Base-by-base conservation (phyloP, 2,888 invertebrate species). In the Mycalesis mineus region DNA sequence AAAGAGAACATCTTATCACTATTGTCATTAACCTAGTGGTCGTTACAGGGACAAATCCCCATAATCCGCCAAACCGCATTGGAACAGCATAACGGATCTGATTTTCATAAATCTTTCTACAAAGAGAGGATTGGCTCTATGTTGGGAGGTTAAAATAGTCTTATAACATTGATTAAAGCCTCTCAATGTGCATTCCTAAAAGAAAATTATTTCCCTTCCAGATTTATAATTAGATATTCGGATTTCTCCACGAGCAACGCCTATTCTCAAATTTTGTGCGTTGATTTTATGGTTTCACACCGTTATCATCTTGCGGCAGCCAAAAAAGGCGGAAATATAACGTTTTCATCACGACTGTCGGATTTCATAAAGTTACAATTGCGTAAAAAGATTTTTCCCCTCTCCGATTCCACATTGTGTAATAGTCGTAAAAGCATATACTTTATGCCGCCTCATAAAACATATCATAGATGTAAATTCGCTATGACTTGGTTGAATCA, bases 261-360 rank as follows among this genome's bases (percentile, higher is more conserved):
- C 13, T 47, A 57, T 51, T 58, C 41, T 50, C 50, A 45, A 53
- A 50, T 56, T 45, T 45, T 60, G 39, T 37, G 41, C 52, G 53
- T 54, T 40, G 54, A 61, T 61, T 58, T 61, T 53, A 58, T 52
- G 58, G 53, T 54, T 63, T 55, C 58, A 59, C 55, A 44, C 55
- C 49, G 57, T 57, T 63, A 63, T 63, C 63, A 55, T 44, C 44
- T 55, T 33, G 15, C 48, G 58, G 54, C 63, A 63, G 61, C 61
- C 54, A 33, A 42, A 49, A 56, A 48, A 48, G n/a, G 44, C 40
- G 55, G 54, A 57, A 63, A 61, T 57, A 63, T 59, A 56, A 56
- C 57, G 54, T 55, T 54, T 51, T 33, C 29, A 40, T 53, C 45
- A 50, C 50, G 60, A 60, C 37, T 51, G 40, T 39, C 39, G 50